Conservation (phyloP, 2,797 vertebrate species). For the Pseudotriccus pelzelni region DNA sequence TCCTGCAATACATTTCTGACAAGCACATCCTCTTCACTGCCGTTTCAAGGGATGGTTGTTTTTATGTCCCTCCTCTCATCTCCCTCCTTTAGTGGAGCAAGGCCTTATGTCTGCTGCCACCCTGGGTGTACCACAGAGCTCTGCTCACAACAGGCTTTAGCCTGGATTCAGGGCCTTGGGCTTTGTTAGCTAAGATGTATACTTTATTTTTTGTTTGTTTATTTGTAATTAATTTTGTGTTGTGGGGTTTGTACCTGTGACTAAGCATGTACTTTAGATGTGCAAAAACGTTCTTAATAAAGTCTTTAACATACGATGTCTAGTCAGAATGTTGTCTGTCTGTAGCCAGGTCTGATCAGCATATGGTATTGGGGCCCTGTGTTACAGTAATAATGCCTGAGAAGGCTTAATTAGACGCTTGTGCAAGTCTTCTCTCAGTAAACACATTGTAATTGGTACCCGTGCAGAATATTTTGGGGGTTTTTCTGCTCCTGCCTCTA, state of each 20-base stretch:
- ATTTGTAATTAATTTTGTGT: not conserved
- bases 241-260: not conserved
- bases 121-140: not conserved
- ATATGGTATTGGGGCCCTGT: not conserved
- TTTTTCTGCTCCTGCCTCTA: conserved; percentile 6
- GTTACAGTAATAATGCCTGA: not conserved
- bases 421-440: conserved; percentile 19
- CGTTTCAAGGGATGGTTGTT: not conserved
- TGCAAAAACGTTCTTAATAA: conserved; percentile 50
- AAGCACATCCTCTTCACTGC: not conserved
- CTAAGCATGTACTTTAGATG: not conserved
- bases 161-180: not conserved
- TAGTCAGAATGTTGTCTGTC: conserved; percentile 44
- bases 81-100: not conserved
- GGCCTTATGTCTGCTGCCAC: not conserved
- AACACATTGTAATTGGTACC: conserved; percentile 40
- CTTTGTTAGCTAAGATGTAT: not conserved
- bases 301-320: conserved; percentile 24
- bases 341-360: conserved; percentile 39
- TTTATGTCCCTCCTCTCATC: not conserved
- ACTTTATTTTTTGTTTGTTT: not conserved
- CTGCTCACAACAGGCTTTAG: not conserved
- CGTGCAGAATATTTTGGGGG: not conserved
- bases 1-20: not conserved
- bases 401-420: conserved; percentile 27